Evolutionary conservation across 2,888 invertebrate species (phyloP).

Genomic region (Boloria euphrosyne): DNA sequence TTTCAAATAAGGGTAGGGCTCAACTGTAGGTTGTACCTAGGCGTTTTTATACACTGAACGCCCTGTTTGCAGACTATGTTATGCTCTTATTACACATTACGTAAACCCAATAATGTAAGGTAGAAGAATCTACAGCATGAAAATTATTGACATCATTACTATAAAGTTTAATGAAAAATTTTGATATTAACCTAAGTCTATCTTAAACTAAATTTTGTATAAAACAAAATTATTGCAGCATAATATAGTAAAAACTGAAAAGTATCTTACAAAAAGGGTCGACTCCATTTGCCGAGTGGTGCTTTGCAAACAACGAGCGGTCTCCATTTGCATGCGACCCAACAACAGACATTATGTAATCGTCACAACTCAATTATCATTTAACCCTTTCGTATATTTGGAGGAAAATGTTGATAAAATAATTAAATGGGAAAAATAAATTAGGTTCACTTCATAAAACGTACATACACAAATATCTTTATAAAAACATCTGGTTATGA

Average conservation of each 20-base stretch:
- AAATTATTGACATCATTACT: background rate
- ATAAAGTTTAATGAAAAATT: background rate
- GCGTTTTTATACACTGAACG: no score
- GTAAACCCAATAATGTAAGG: no score
- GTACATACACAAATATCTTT: no score
- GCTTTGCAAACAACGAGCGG: conserved; percentile 36
- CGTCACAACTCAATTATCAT: conserved; percentile 29
- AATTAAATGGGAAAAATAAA: background rate
- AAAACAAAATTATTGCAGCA: background rate
- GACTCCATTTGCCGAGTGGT: conserved; percentile 1
- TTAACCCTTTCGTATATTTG: conserved; percentile 12
- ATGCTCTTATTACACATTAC: no score
- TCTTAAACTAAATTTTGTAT: no score
- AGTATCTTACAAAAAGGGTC: conserved; percentile 3
- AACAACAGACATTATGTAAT: conserved; percentile 30
- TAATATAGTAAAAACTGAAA: no score
- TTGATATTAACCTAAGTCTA: no score
- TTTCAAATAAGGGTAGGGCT: conserved; percentile 42
- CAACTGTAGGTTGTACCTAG: background rate
- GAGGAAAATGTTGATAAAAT: conserved; percentile 11
- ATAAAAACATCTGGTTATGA: no score
- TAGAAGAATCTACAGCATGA: no score
- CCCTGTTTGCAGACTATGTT: no score
- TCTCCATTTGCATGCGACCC: conserved; percentile 36
- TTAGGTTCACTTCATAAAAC: no score